phyloP scores from a whole-genome alignment of 2,113 vertebrate species.

The Furnarius figulus region DNA sequence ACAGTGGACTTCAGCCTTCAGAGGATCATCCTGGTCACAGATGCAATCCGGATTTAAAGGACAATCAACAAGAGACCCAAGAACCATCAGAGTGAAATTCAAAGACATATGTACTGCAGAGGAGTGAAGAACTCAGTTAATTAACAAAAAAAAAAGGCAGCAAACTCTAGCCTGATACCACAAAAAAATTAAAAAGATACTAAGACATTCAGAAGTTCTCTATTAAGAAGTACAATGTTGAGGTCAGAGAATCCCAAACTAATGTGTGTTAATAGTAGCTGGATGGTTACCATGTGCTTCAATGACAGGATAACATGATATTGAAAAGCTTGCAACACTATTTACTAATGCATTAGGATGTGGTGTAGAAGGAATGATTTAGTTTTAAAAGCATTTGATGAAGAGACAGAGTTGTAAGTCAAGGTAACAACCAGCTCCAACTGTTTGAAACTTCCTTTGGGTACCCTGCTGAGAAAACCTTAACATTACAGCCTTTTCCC shows the following conservation, averaged over 20 bases:
- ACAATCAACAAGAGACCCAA: background rate
- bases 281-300: background rate
- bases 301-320: background rate
- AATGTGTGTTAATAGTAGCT: background rate
- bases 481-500: background rate
- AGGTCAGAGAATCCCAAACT: background rate
- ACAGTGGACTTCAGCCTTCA: background rate
- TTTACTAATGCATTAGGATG: background rate
- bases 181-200: background rate
- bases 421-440: background rate
- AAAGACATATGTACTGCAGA: background rate
- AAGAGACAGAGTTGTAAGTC: background rate
- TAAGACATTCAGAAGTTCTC: background rate
- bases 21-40: background rate
- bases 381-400: background rate
- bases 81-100: background rate
- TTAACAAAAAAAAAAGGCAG: background rate
- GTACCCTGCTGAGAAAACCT: background rate
- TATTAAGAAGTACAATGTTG: background rate
- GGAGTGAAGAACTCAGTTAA: background rate
- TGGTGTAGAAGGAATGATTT: background rate
- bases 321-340: background rate
- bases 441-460: background rate
- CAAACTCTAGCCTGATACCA: background rate
- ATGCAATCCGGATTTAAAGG: background rate